Conservation (phyloP, 2,113 vertebrate species). For the Tonatia bakeri region DNA sequence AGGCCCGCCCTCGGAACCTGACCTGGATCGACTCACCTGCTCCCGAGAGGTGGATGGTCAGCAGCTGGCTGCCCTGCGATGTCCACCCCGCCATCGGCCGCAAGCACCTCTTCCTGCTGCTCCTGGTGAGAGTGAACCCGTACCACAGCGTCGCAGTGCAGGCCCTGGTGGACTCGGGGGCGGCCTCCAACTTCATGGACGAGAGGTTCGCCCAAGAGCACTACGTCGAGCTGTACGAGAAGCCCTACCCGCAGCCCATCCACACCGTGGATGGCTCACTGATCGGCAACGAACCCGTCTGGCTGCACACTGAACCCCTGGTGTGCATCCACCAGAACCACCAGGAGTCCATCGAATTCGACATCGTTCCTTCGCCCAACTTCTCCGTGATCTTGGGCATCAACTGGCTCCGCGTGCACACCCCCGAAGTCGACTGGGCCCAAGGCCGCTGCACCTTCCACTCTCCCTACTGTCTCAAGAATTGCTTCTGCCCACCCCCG, state of each 20-base stretch:
- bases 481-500: constrained; percentile 52
- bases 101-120: constrained; percentile 56
- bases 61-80: constrained; percentile 35
- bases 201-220: constrained; percentile 66
- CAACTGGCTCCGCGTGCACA: constrained; percentile 49
- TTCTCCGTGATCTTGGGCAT: constrained; percentile 60
- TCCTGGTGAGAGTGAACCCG: constrained; percentile 59
- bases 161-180: constrained; percentile 49
- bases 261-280: neutral
- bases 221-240: constrained; percentile 57
- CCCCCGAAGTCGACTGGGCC: constrained; percentile 51
- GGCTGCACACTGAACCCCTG: constrained; percentile 60
- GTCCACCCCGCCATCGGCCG: neutral
- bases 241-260: neutral
- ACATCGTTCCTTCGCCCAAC: constrained; percentile 39
- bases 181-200: constrained; percentile 59
- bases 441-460: constrained; percentile 66
- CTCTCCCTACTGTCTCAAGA: constrained; percentile 70
- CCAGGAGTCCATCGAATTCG: constrained; percentile 57
- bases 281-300: neutral
- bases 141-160: constrained; percentile 40
- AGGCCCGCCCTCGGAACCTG: constrained; percentile 29
- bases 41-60: constrained; percentile 53
- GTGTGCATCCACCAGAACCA: constrained; percentile 67
- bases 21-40: constrained; percentile 47